Percentiles rank a stretch among this genome's conserved stretches.
phyloP scores from a whole-genome alignment of 2,113 vertebrate genomes.

The Coracopsis vasa region DNA sequence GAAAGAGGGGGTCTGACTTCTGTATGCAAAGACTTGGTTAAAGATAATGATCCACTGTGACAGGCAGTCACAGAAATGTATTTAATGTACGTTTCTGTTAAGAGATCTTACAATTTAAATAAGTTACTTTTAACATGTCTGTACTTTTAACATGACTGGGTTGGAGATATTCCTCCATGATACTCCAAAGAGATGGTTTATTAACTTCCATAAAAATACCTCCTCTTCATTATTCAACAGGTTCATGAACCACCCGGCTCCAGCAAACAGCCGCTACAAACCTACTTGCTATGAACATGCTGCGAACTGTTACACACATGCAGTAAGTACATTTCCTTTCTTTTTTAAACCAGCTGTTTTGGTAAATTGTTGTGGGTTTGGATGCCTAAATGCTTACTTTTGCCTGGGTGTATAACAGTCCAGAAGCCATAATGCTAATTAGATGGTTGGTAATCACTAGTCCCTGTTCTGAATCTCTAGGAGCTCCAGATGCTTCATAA shows the following conservation, averaged over 20 bases:
- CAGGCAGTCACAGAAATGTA: neutral
- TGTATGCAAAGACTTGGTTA: neutral
- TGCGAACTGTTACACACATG: constrained; percentile 98
- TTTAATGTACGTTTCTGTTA: neutral
- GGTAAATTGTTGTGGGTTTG: neutral
- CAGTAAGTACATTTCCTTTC: constrained; percentile 76
- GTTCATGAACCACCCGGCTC: constrained; percentile 96
- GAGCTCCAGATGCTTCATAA: neutral
- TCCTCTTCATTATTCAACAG: constrained; percentile 73
- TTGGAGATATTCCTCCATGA: neutral
- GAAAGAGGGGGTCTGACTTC: neutral
- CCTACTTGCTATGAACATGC: constrained; percentile 97
- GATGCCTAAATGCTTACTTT: neutral
- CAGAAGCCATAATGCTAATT: neutral
- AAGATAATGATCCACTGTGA: neutral
- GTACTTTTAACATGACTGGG: neutral
- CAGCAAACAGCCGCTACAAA: constrained; percentile 95
- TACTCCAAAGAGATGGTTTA: neutral
- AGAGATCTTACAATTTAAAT: neutral
- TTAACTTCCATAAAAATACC: neutral
- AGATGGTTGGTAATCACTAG: neutral
- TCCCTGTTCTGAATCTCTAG: neutral
- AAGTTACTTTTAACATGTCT: neutral
- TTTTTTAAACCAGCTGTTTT: neutral
- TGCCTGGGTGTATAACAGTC: neutral